Base-by-base conservation (phyloP, 2,888 invertebrate genomes). In the Aricia artaxerxes region DNA sequence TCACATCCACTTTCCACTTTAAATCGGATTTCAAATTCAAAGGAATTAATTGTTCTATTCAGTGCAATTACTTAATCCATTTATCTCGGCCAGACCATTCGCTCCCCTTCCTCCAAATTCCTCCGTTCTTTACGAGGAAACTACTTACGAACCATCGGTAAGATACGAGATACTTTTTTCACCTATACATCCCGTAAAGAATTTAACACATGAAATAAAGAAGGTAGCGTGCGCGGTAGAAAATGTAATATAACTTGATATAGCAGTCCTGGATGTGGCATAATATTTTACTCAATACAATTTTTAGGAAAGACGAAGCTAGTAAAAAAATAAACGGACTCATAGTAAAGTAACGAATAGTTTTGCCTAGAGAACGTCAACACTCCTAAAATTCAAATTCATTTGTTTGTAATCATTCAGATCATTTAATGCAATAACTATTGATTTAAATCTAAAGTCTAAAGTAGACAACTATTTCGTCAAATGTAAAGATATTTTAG, bases 171-270 rank as follows among this genome's bases (percentile, higher is more conserved):
- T 85, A 85, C 88, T 90, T 90, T 89, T 91, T 91, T 87, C 90
- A 90, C 91, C 91, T 91, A 90, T 89, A 88, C 87, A 88, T 86
- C 89, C 89, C 86, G 86, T 92, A 89, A 93, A 92, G 93, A 93
- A 93, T 93, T 93, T 92, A 92, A 92, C 89, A 88, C 93, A 92
- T 93, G 92, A 92, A 93, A 93, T 92, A 93, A 92, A 91, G 88
- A 90, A 90, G 91, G 90, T 86, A 75, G 81, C 82, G 89, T 88
- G 88, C 84, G 81, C 85, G 83, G 86, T 87, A 88, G 85, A 86
- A 88, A 89, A 86, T 88, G 86, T 78, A 84, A 85, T 79, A 80
- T 79, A 80, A 82, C 77, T 72, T 75, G 75, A 79, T 78, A 44
- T 78, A n/a, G 78, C 77, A 9, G 75, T 16, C 64, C 83, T 85